Conservation (phyloP, 2,888 invertebrate species). For the Archips crataeganus region DNA sequence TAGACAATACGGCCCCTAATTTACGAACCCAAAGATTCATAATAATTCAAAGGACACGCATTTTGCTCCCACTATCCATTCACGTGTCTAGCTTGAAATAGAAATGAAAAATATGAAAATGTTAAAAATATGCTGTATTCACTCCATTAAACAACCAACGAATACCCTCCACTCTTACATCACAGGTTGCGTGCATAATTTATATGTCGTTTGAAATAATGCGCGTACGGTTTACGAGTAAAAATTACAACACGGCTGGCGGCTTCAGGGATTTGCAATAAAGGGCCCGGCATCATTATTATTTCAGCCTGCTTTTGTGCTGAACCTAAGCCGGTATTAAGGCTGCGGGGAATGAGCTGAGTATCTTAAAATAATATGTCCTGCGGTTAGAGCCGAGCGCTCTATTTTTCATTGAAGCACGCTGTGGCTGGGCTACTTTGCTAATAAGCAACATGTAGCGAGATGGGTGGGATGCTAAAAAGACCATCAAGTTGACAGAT, state of each 20-base stretch:
- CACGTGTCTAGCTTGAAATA: neutral
- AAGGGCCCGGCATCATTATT: slow-evolving; percentile 19
- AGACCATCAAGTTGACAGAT: neutral
- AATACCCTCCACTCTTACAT: neutral
- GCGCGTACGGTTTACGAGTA: slow-evolving; percentile 5
- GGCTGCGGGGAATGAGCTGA: slow-evolving; percentile 6
- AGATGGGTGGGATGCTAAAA: neutral
- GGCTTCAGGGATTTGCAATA: slow-evolving; percentile 14
- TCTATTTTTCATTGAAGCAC: neutral
- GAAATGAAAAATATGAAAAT: neutral
- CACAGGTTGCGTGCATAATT: slow-evolving; percentile 10
- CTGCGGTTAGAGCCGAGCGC: neutral
- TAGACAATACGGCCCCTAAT: too few relatives aligned
- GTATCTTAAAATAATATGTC: slow-evolving; percentile 4
- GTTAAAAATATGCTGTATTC: neutral
- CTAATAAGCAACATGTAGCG: neutral
- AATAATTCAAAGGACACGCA: neutral
- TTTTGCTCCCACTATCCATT: neutral
- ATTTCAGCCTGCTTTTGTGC: slow-evolving; percentile 27
- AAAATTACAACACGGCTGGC: slow-evolving; percentile 6
- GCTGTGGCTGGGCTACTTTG: neutral
- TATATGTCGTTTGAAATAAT: slow-evolving; percentile 13
- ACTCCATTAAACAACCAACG: slow-evolving; percentile 4
- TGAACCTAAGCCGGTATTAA: slow-evolving; percentile 17
- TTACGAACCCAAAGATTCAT: too few relatives aligned